These are phyloP conservation scores for Protaetia brevitarsis DNA, from an alignment of 1,140 invertebrate species.

Conservation along the genomic window DNA sequence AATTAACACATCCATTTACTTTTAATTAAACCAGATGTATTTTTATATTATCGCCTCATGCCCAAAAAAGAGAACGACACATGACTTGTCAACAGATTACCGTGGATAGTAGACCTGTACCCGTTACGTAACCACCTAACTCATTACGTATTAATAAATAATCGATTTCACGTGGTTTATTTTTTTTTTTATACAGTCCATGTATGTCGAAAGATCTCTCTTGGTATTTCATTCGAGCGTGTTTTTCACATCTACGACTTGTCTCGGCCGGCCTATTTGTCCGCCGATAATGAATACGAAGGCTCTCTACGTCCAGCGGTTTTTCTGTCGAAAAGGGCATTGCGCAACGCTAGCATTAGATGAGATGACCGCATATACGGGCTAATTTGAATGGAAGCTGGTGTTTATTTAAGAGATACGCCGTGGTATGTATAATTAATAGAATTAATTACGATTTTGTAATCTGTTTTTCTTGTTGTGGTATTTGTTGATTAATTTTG, in stretches of 20 bases:
- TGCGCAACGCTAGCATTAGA: not conserved
- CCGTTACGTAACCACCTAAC: not conserved
- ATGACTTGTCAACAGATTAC: not conserved
- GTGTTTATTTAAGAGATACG: conserved; percentile 6
- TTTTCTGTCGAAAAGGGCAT: conserved; percentile 9
- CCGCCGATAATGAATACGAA: not conserved
- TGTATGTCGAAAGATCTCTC: conserved; percentile 3
- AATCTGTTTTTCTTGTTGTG: not conserved
- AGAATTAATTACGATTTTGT: conserved; percentile 7
- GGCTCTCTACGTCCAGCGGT: not conserved
- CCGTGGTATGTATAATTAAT: conserved; percentile 16
- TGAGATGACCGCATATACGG: not conserved
- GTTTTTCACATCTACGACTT: not conserved
- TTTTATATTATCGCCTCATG: not conserved
- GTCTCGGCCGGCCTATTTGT: not conserved
- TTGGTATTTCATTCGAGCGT: not conserved
- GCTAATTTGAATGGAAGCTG: not conserved
- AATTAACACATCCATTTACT: conserved; percentile 1
- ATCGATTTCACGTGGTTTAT: not conserved
- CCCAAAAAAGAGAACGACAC: too few species aligned
- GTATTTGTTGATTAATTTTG: not conserved
- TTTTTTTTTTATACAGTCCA: not conserved
- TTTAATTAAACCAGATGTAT: conserved; percentile 15
- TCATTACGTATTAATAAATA: conserved; percentile 6
- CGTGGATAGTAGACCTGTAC: not conserved